Base-by-base conservation (phyloP, 2,797 vertebrate genomes). In the Tinamus major region DNA sequence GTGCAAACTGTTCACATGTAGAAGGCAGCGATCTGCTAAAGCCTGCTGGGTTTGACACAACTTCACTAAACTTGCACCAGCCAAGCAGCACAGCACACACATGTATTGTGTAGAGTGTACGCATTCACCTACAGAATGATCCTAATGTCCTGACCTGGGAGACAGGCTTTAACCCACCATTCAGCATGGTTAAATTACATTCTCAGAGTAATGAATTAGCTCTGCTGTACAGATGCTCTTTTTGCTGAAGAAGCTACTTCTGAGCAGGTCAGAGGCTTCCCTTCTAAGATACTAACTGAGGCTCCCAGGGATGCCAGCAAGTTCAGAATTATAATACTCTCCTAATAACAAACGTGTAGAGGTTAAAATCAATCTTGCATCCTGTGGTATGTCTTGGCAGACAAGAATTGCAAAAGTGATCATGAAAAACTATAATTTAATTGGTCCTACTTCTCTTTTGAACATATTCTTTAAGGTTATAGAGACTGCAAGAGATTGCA, bases 281-380 rank as follows among this genome's bases (percentile, higher is more conserved):
- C 93, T 79, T 74, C 1, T 13, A 93, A 63, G 48, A 91, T 84
- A 92, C 81, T 15, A 85, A 90, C 77, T 91, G 85, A 88, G 53
- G 67, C 31, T 92, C 77, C 71, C 85, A 70, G 79, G 67, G 79
- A 95, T 1, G 16, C 87, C 92, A 78, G 70, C 75, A 79, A 92
- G 74, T 53, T 76, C 79, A 49, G 78, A 95, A 96, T 95, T 79
- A 89, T 77, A 92, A 96, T 61, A 86, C 51, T 93, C 89, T 94
- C 87, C 89, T 92, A 92, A 77, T 89, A 95, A 95, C 69, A 89
- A 88, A 86, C 84, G 49, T 46, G 88, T 65, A 91, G 41, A 79
- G 18, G 27, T 18, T 67, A 44, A 24, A 72, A 91, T 79, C 85
- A 87, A 27, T 37, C 26, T 81, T 86, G 53, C 56, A 62, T 27